Evolutionary conservation across 2,888 invertebrate species (phyloP), one percentile per base, ranked within the genome.

Genomic region (Odontomyia ornata): DNA sequence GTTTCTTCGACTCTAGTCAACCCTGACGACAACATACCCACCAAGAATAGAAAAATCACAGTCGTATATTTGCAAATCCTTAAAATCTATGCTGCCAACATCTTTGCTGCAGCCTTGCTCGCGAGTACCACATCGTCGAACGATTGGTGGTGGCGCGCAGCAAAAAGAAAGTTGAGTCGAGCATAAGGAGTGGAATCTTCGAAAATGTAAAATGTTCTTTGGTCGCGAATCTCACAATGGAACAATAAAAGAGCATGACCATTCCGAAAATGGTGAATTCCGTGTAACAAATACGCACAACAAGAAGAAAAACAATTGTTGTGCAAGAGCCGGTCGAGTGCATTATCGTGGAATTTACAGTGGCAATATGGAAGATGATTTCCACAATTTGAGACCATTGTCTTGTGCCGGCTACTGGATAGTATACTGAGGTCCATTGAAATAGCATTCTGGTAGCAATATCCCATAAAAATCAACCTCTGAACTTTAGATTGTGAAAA

Each of bases 191-290:
- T 21, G 21, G 27, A 30, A 57, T 21, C 60, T 60, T 57, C 72
- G 30, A 28, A 72, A 57, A 30, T 60, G 36, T 21, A 73, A 57
- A 73, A 73, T 73, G 36, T 57, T 57, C 73, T 57, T 30, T 21
- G 36, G 57, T 11, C 18, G 30, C 43, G 11, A 46, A 36, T 36
- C n/a, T 60, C 64, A 79, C 79, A 79, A 79, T 79, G 76, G 79
- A 76, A 79, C 79, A 79, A 79, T 79, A 79, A 79, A 79, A 79
- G 79, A 73, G 73, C 79, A 79, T 79, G 79, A 65, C 52, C 69
- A 62, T 67, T 75, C 79, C 79, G 76, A 79, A 79, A 79, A 79
- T 79, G 79, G 79, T 76, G 77, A 79, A 77, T 76, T 77, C 77
- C 79, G 79, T 79, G 79, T 77, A 77, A 57, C 65, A 76, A 76